These are phyloP conservation scores for Aleadryas rufinucha DNA, from an alignment of 2,113 vertebrate genomes.

Conservation along the genomic window DNA sequence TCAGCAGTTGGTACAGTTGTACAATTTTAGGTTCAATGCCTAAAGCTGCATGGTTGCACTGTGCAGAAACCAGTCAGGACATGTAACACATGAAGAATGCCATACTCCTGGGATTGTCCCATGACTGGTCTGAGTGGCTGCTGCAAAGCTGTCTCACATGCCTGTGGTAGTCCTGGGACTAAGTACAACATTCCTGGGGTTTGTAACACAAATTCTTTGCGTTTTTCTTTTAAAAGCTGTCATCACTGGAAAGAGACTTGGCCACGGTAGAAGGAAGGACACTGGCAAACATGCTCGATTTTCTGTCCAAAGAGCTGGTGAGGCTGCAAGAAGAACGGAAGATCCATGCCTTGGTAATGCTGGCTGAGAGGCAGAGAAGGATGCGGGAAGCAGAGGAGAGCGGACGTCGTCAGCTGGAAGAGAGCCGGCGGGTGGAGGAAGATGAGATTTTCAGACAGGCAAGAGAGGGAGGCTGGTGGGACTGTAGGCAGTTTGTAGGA, in stretches of 20 bases:
- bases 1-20: neutral
- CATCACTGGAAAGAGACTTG: slow-evolving; percentile 68
- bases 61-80: neutral
- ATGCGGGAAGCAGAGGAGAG: slow-evolving; percentile 89
- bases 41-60: neutral
- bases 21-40: neutral
- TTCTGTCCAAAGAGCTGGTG: slow-evolving; percentile 89
- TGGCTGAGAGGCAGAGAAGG: slow-evolving; percentile 86
- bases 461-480: neutral
- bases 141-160: neutral
- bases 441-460: slow-evolving; percentile 92
- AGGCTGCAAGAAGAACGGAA: slow-evolving; percentile 86
- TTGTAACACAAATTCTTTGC: neutral
- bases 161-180: neutral
- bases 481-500: neutral
- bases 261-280: slow-evolving; percentile 72
- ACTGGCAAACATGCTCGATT: slow-evolving; percentile 81
- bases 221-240: slow-evolving; percentile 58
- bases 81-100: neutral
- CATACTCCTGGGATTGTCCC: neutral
- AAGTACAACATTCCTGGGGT: neutral
- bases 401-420: slow-evolving; percentile 85
- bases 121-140: neutral
- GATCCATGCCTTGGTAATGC: slow-evolving; percentile 83
- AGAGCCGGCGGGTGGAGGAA: slow-evolving; percentile 76